Conservation (phyloP, 2,888 invertebrate species). For the Sphaeridia pumilis region DNA sequence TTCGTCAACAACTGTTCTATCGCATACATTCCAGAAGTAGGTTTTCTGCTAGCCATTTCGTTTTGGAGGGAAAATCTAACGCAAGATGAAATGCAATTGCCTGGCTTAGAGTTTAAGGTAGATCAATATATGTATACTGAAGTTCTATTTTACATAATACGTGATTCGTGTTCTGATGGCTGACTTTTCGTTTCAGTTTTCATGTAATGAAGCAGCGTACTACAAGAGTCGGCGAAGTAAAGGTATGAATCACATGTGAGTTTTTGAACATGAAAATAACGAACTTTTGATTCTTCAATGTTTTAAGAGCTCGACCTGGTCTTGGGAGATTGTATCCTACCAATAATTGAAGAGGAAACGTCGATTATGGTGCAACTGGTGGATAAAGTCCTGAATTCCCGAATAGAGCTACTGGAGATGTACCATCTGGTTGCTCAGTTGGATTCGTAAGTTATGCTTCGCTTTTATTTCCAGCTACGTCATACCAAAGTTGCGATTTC, state of each 20-base stretch:
- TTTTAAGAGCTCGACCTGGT: slow-evolving; percentile 57
- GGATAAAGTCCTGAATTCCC: slow-evolving; percentile 49
- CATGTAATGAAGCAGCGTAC: slow-evolving; percentile 52
- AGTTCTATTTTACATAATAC: too few relatives aligned
- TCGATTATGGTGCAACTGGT: slow-evolving; percentile 60
- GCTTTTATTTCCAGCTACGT: too few relatives aligned
- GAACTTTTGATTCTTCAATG: too few relatives aligned
- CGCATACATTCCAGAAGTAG: slow-evolving; percentile 61
- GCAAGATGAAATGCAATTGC: slow-evolving; percentile 49
- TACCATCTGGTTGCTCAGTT: slow-evolving; percentile 53
- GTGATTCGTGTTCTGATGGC: too few relatives aligned
- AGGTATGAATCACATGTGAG: slow-evolving; percentile 41
- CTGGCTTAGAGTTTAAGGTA: slow-evolving; percentile 61
- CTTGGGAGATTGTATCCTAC: slow-evolving; percentile 65
- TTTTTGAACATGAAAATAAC: too few relatives aligned
- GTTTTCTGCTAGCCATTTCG: slow-evolving; percentile 65
- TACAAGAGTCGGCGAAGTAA: slow-evolving; percentile 58
- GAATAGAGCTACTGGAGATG: slow-evolving; percentile 47
- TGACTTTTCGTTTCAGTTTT: slow-evolving; percentile 45
- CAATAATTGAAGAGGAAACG: slow-evolving; percentile 68
- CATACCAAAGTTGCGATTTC: slow-evolving; percentile 4
- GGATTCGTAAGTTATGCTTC: slow-evolving; percentile 61
- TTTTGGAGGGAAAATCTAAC: slow-evolving; percentile 50
- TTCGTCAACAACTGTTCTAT: slow-evolving; percentile 48
- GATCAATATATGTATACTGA: too few relatives aligned